phyloP scores from a whole-genome alignment of 2,113 vertebrate genomes.

The Eulacestoma nigropectus region DNA sequence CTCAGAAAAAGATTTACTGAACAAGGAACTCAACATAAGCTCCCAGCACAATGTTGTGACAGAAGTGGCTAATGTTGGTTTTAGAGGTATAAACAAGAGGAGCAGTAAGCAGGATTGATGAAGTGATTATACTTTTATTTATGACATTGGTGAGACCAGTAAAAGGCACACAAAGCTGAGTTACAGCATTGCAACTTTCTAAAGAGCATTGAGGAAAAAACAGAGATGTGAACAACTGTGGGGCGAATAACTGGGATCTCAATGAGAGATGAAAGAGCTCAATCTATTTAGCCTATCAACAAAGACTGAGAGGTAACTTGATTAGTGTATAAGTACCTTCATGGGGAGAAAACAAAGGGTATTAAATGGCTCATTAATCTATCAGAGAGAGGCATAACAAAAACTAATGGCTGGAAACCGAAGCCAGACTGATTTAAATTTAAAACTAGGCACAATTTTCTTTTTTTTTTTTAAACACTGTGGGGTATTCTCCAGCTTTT shows the following conservation, averaged over 20 bases:
- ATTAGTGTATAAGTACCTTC: constrained; percentile 56
- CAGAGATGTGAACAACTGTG: not conserved
- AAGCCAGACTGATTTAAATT: constrained; percentile 36
- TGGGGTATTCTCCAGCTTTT: not conserved
- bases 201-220: not conserved
- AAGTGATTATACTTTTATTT: constrained; percentile 39
- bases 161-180: not conserved
- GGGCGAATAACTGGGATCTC: not conserved
- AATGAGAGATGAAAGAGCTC: not conserved
- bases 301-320: constrained; percentile 42
- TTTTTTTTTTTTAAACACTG: not conserved
- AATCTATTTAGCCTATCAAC: constrained; percentile 32
- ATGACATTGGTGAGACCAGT: not conserved
- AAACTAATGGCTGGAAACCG: constrained; percentile 43
- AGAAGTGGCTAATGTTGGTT: constrained; percentile 12
- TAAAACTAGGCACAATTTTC: not conserved
- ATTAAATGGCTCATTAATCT: constrained; percentile 62
- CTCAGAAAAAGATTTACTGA: not conserved
- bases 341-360: constrained; percentile 35
- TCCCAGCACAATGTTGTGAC: not conserved
- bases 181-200: not conserved
- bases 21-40: not conserved
- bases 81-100: constrained; percentile 15
- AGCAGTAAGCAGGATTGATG: constrained; percentile 27
- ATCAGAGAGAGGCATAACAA: constrained; percentile 35